Evolutionary conservation across 2,113 vertebrate species (phyloP).

Genomic region (Pitta sordida): DNA sequence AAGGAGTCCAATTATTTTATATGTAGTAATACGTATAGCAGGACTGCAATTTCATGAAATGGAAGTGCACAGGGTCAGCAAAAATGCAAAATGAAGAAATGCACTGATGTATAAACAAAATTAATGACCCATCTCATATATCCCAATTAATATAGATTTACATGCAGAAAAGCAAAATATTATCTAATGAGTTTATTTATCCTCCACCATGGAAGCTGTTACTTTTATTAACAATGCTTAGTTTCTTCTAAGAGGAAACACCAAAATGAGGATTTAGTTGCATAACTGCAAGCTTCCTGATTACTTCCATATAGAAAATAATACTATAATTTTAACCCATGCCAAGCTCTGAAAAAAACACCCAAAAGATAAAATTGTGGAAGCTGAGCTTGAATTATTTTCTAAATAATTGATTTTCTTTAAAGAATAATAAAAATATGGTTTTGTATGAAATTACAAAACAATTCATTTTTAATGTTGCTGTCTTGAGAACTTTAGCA

Average conservation of each 20-base stretch:
- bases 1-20: neutral
- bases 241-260: neutral
- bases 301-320: neutral
- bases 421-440: neutral
- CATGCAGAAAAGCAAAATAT: neutral
- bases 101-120: neutral
- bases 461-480: neutral
- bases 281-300: neutral
- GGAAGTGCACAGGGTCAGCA: neutral
- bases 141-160: neutral
- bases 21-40: neutral
- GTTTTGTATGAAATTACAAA: neutral
- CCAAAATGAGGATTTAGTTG: neutral
- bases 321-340: neutral
- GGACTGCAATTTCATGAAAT: neutral
- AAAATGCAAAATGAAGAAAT: conserved; percentile 7
- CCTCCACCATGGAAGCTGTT: neutral
- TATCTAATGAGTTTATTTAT: neutral
- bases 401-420: neutral
- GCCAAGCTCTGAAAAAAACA: neutral
- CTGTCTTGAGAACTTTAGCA: neutral
- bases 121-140: neutral
- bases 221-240: neutral
- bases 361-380: neutral
- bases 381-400: neutral